Conservation (phyloP, 2,113 vertebrate species). For the Camarhynchus parvulus region DNA sequence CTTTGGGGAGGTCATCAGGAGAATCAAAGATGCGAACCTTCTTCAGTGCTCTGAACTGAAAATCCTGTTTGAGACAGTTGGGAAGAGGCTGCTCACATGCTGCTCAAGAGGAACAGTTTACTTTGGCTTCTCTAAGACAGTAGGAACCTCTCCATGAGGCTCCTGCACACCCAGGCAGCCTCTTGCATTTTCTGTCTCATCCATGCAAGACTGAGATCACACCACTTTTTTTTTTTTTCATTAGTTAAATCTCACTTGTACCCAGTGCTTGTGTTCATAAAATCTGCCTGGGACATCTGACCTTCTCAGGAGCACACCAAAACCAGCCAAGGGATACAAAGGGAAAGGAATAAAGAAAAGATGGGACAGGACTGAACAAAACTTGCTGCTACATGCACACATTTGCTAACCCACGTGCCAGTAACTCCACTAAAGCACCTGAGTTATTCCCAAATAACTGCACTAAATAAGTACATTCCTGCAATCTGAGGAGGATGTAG, state of each 20-base stretch:
- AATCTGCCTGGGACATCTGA: neutral
- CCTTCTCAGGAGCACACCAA: neutral
- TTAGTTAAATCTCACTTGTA: neutral
- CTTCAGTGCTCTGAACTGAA: slow-evolving; percentile 95
- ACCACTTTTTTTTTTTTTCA: neutral
- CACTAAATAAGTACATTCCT: neutral
- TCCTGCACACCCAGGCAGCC: neutral
- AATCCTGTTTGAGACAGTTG: slow-evolving; percentile 81
- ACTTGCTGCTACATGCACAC: neutral
- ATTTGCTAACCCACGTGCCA: neutral
- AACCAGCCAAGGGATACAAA: neutral
- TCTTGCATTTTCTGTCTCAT: neutral
- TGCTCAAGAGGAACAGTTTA: neutral
- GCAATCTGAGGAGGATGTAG: neutral
- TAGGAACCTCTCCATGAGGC: neutral
- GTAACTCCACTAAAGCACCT: neutral
- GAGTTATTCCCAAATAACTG: neutral
- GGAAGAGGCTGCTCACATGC: neutral
- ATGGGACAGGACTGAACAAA: neutral
- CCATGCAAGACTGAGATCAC: neutral
- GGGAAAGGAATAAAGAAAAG: neutral
- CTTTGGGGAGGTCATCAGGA: slow-evolving; percentile 83
- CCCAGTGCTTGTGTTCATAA: neutral
- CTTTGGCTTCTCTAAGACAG: neutral
- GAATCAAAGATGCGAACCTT: slow-evolving; percentile 88